phyloP scores from a whole-genome alignment of 2,888 invertebrate species.

The Heliconius hortense region DNA sequence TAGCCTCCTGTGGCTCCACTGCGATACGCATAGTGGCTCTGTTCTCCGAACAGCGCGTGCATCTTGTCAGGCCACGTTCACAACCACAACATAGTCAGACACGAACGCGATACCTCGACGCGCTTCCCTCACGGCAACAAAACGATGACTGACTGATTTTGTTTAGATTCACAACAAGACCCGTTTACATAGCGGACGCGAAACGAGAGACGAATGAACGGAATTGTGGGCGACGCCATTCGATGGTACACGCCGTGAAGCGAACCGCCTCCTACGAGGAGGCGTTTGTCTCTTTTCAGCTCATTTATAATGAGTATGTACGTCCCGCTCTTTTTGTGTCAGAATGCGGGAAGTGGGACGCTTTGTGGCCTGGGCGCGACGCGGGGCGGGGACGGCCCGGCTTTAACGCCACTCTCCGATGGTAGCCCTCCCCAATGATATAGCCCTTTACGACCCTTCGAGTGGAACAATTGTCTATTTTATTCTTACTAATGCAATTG shows the following conservation, averaged over 20 bases:
- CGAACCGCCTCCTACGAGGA: constrained; percentile 55
- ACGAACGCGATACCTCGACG: constrained; percentile 64
- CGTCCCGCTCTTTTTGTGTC: constrained; percentile 40
- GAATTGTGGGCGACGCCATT: constrained; percentile 65
- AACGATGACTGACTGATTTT: constrained; percentile 85
- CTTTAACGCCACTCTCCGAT: constrained; percentile 51
- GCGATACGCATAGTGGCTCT: constrained; percentile 93
- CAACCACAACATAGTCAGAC: constrained; percentile 67
- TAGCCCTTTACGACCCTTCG: constrained; percentile 57
- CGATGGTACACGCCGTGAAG: constrained; percentile 45
- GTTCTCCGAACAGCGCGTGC: constrained; percentile 96
- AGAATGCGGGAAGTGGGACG: constrained; percentile 38
- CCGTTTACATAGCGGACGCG: constrained; percentile 88
- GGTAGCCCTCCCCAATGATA: constrained; percentile 56
- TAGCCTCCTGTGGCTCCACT: constrained; percentile 85
- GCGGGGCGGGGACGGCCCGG: constrained; percentile 52
- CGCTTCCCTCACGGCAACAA: constrained; percentile 77
- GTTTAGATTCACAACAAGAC: constrained; percentile 92
- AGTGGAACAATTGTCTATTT: constrained; percentile 56
- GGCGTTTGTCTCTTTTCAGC: constrained; percentile 42
- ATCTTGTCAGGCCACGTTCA: constrained; percentile 80
- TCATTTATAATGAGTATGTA: constrained; percentile 20
- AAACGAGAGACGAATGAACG: constrained; percentile 78
- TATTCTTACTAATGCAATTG: constrained; percentile 41
- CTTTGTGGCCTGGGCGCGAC: constrained; percentile 52